Evolutionary conservation across 2,113 vertebrate species (phyloP).

Genomic region (Xiphorhynchus elegans): DNA sequence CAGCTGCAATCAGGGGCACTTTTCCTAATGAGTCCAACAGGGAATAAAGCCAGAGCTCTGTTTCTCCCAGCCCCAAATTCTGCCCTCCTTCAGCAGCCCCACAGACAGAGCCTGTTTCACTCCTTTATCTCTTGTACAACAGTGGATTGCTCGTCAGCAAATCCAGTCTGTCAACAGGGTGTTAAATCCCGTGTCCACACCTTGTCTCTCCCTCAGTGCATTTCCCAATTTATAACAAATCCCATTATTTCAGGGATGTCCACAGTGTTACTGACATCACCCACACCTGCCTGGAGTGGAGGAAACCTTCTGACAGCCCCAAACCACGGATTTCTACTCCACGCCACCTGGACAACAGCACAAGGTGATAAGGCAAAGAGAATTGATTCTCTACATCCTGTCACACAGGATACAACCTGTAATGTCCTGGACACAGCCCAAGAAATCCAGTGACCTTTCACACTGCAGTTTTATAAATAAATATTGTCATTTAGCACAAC

Average conservation of each 20-base stretch:
- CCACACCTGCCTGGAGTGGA: not conserved
- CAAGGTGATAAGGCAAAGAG: not conserved
- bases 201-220: not conserved
- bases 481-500: not conserved
- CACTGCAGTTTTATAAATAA: not conserved
- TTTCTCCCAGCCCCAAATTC: not conserved
- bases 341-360: not conserved
- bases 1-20: not conserved
- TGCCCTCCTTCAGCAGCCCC: not conserved
- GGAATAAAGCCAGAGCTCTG: fast-evolving
- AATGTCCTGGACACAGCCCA: not conserved
- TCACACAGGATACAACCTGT: not conserved
- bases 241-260: not conserved
- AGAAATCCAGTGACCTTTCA: not conserved
- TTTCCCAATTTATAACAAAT: not conserved
- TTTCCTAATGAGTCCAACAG: not conserved
- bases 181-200: not conserved
- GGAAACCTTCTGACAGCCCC: not conserved
- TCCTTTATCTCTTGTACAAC: not conserved
- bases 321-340: fast-evolving
- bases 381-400: not conserved
- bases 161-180: not conserved
- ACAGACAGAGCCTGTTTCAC: fast-evolving
- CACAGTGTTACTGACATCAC: not conserved
- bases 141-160: not conserved